Percentiles rank a stretch among this genome's conserved stretches.
These are phyloP conservation scores for Diabrotica undecimpunctata DNA, from an alignment of 1,140 invertebrate genomes.

Conservation along the genomic window DNA sequence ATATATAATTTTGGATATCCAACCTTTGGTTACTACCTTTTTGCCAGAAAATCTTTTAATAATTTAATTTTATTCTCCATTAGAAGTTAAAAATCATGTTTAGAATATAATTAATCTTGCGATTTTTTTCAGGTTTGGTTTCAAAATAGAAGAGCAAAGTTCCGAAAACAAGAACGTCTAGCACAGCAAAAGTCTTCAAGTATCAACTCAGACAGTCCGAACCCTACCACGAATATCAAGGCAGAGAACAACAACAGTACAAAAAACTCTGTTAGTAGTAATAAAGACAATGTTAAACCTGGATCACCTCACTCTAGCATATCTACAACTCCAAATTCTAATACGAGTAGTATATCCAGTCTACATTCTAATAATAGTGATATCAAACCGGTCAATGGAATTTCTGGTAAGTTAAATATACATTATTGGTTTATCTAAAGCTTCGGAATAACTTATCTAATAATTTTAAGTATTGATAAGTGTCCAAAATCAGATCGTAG, in stretches of 20 bases:
- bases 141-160: conserved; percentile 88
- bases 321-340: conserved; percentile 50
- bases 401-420: conserved; percentile 35
- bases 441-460: too few relatives aligned
- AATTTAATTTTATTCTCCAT: too few relatives aligned
- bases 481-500: too few relatives aligned
- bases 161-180: conserved; percentile 85
- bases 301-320: conserved; percentile 48
- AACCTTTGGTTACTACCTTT: too few relatives aligned
- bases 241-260: conserved; percentile 38
- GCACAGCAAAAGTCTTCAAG: conserved; percentile 70
- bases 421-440: too few relatives aligned
- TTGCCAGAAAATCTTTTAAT: too few relatives aligned
- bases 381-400: conserved; percentile 49
- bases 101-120: background rate
- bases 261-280: conserved; percentile 30
- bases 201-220: conserved; percentile 33
- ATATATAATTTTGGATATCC: too few relatives aligned
- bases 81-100: too few relatives aligned
- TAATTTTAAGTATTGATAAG: too few relatives aligned
- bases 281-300: conserved; percentile 47
- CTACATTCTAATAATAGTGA: conserved; percentile 48
- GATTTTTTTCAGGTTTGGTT: conserved; percentile 79
- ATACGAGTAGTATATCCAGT: conserved; percentile 45
- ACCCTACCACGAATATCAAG: conserved; percentile 39